Base-by-base conservation (phyloP, 2,113 vertebrate species). In the Amblyornis subalaris region DNA sequence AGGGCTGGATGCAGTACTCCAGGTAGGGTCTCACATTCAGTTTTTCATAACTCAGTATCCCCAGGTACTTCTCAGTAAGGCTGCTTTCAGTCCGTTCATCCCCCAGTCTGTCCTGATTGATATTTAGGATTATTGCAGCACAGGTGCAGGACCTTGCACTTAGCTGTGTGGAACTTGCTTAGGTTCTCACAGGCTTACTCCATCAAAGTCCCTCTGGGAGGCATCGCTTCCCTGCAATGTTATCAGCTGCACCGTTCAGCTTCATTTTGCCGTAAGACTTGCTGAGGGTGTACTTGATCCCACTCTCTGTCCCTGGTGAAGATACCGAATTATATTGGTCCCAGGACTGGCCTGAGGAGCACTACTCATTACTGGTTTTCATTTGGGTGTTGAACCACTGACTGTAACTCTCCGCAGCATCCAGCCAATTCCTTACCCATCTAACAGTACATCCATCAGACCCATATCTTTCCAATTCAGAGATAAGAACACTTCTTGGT, bases 381-480 rank as follows among this genome's bases (percentile, higher is more conserved):
- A 9, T 20, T 75, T 71, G 35, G 4, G 24, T 10, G 7, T 25
- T 5, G 8, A 72, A 25, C 29, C 15, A 3, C 16, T 71, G 50
- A 38, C 24, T 69, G 9, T 48, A 70, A 29, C n/a, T 45, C 17
- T 57, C 15, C 50, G 6, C 9, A 55, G 6, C 13, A 80, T 54
- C 38, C 29, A 79, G 6, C 25, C 2, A 15, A 1, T 71, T 79
- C 14, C 44, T 79, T 67, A 36, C 11, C 6, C 2, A 13, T 60
- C 12, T 25, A 28, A 38, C 14, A 47, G 25, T 55, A 3, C 7
- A 8, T 81, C 15, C 6, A 11, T 69, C 40, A 73, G 45, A 65
- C 3, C 4, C 0, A 0, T 42, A 3, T 38, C 13, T 62, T 35
- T 55, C 23, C 7, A 54, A 0, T 33, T 82, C 18, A 50, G 66